Percentiles rank a stretch among this genome's conserved stretches.
phyloP scores from a whole-genome alignment of 2,113 vertebrate species.

The Ovis canadensis region DNA sequence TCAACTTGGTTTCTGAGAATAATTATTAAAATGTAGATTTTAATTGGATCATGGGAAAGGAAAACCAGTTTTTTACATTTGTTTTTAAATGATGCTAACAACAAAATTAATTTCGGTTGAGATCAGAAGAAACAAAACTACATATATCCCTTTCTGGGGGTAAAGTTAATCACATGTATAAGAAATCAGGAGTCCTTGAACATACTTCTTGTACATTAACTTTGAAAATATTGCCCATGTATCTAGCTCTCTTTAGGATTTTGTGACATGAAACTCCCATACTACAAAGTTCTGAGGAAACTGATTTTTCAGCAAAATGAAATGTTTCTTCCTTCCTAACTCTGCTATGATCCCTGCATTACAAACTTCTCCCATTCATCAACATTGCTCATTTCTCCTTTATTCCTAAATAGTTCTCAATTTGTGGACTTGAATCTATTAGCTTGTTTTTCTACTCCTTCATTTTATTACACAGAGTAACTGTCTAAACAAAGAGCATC shows the following conservation, averaged over 20 bases:
- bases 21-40: slow-evolving; percentile 22
- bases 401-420: background rate
- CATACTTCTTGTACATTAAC: background rate
- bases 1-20: slow-evolving; percentile 46
- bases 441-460: background rate
- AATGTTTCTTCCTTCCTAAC: background rate
- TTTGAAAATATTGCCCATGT: background rate
- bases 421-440: background rate
- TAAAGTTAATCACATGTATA: background rate
- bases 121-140: background rate
- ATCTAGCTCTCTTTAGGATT: background rate
- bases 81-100: slow-evolving; percentile 18
- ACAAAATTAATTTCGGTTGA: background rate
- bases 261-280: background rate
- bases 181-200: background rate
- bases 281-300: background rate
- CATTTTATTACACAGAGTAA: background rate
- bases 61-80: slow-evolving; percentile 14
- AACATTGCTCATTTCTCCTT: background rate
- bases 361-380: background rate
- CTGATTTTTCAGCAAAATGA: background rate
- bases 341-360: background rate
- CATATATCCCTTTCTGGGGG: background rate
- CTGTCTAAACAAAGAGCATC: background rate
- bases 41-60: background rate